Conservation (phyloP, 1,140 invertebrate species). For the Wasmannia auropunctata region DNA sequence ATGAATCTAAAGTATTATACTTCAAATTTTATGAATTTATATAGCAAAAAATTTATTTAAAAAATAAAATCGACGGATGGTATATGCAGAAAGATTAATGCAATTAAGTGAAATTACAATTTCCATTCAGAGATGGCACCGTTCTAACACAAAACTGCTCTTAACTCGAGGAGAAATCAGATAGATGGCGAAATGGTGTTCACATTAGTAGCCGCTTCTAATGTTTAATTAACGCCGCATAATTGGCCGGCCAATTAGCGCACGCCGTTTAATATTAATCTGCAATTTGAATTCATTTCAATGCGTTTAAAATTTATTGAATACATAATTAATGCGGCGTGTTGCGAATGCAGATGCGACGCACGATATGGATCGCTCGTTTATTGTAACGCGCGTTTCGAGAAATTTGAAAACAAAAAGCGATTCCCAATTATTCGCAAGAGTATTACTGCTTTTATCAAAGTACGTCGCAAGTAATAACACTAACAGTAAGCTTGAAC, state of each 20-base stretch:
- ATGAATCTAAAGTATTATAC: neutral
- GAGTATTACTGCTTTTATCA: too few relatives aligned
- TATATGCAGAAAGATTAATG: neutral
- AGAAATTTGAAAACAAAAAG: neutral
- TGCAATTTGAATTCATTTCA: conserved; percentile 84
- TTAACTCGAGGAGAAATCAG: neutral
- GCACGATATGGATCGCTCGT: conserved; percentile 14
- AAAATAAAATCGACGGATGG: neutral
- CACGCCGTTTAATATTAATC: conserved; percentile 83
- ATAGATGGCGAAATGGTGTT: conserved; percentile 62
- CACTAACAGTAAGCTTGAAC: neutral
- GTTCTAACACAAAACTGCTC: neutral
- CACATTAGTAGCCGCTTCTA: conserved; percentile 62
- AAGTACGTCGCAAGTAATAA: neutral
- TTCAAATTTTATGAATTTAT: neutral
- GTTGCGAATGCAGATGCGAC: conserved; percentile 74
- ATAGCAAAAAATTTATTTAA: neutral
- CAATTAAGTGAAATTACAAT: neutral
- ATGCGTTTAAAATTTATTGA: conserved; percentile 84
- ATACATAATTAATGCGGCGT: conserved; percentile 80
- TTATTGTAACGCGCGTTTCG: conserved; percentile 6
- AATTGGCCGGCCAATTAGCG: conserved; percentile 82
- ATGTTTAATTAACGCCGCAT: conserved; percentile 83
- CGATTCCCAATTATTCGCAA: neutral
- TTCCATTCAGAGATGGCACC: conserved; percentile 6